Conservation (phyloP, 1,140 invertebrate genomes). For the Musca domestica region DNA sequence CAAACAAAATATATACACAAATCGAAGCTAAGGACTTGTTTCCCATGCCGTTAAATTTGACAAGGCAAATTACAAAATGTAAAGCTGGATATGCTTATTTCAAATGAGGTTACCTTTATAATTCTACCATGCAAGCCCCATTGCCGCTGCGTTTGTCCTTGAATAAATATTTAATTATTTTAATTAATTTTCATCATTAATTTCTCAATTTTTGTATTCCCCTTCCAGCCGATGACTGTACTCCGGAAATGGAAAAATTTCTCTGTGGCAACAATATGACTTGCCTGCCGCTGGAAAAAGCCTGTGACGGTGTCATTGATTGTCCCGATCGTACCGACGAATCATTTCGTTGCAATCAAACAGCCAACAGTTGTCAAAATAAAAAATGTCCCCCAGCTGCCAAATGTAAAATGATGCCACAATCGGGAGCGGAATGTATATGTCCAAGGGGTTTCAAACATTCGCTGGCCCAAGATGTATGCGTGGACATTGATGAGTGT, state of each 20-base stretch:
- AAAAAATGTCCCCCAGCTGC: constrained; percentile 33
- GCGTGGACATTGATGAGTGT: constrained; percentile 80
- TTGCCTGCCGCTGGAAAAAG: constrained; percentile 58
- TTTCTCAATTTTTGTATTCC: not conserved
- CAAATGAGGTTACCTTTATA: no score
- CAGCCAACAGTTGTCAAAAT: constrained; percentile 32
- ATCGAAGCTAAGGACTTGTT: no score
- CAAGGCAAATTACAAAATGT: no score
- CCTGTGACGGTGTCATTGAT: constrained; percentile 62
- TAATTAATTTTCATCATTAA: no score
- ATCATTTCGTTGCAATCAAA: constrained; percentile 35
- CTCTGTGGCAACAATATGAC: constrained; percentile 47
- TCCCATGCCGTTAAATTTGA: no score
- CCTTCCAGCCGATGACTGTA: constrained; percentile 25
- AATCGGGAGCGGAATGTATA: constrained; percentile 54
- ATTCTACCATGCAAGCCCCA: no score
- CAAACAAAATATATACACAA: no score
- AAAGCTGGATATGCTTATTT: no score
- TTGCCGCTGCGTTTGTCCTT: no score
- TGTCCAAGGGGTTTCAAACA: constrained; percentile 54
- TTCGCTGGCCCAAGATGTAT: constrained; percentile 43
- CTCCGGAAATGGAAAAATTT: constrained; percentile 39
- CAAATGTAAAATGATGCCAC: constrained; percentile 44
- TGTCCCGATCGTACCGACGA: constrained; percentile 55
- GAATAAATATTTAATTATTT: no score